Percentiles rank a stretch among this genome's conserved stretches.
These are phyloP conservation scores for Anguilla marmorata DNA, from an alignment of 2,797 vertebrate species.

Conservation along the genomic window DNA sequence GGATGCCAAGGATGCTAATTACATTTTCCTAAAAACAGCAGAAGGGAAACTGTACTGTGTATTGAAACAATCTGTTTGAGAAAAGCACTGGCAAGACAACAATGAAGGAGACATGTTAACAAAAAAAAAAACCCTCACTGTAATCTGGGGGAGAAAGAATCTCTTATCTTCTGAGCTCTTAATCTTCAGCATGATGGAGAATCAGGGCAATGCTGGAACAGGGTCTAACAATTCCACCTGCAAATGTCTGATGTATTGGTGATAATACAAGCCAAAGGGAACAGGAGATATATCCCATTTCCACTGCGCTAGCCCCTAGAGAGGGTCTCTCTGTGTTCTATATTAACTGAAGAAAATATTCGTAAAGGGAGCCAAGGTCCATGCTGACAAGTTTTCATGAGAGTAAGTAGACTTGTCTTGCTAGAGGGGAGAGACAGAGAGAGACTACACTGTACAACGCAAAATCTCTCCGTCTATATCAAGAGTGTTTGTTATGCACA, in stretches of 20 bases:
- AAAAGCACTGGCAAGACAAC: constrained; percentile 1
- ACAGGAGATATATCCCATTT: not conserved
- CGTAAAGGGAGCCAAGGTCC: not conserved
- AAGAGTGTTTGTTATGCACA: not conserved
- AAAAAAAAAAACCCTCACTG: not conserved
- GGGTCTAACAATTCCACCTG: not conserved
- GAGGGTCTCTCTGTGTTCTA: not conserved
- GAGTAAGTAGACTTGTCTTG: not conserved
- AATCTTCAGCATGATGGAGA: not conserved
- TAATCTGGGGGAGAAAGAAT: not conserved
- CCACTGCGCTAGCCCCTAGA: not conserved
- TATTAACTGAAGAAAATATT: constrained; percentile 7
- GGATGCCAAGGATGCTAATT: not conserved
- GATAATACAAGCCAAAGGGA: not conserved
- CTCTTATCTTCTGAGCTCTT: not conserved
- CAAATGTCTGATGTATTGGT: not conserved
- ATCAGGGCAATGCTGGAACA: not conserved
- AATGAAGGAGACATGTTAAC: not conserved
- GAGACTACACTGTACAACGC: not conserved
- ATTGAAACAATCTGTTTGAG: not conserved
- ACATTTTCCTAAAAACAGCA: not conserved
- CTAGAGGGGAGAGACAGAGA: not conserved
- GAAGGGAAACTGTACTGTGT: not conserved
- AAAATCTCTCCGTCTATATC: not conserved
- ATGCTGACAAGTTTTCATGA: not conserved